Evolutionary conservation across 2,888 invertebrate genomes (phyloP).

Genomic region (Thymelicus sylvestris): DNA sequence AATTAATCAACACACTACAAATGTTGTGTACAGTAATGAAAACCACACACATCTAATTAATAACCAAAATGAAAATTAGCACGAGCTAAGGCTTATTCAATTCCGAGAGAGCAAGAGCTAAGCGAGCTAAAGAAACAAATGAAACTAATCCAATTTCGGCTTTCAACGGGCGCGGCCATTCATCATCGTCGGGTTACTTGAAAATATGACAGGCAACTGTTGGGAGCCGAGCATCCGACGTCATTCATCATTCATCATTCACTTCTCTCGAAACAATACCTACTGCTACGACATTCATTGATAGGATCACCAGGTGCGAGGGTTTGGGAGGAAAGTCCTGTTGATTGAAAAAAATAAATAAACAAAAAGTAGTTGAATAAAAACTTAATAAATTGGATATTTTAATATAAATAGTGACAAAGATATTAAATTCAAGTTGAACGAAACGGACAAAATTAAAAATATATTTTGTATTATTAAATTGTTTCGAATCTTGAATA

Average conservation of each 20-base stretch:
- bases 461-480: too few relatives aligned
- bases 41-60: constrained; percentile 21
- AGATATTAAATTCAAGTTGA: too few relatives aligned
- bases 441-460: too few relatives aligned
- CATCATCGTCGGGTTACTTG: constrained; percentile 67
- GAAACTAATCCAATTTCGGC: constrained; percentile 63
- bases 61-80: constrained; percentile 28
- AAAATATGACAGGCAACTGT: constrained; percentile 65
- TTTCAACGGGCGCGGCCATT: constrained; percentile 63
- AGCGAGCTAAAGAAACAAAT: constrained; percentile 51
- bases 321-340: background rate
- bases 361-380: too few relatives aligned
- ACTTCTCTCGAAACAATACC: constrained; percentile 58
- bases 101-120: constrained; percentile 1
- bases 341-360: too few relatives aligned
- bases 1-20: background rate
- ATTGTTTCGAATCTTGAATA: too few relatives aligned
- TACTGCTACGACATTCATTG: constrained; percentile 53
- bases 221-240: constrained; percentile 40
- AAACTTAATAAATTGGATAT: too few relatives aligned
- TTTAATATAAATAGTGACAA: too few relatives aligned
- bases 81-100: constrained; percentile 19
- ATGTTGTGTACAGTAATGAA: background rate
- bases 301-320: constrained; percentile 44
- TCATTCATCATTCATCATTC: constrained; percentile 30